A percentile compares a stretch with the other conserved stretches of the same genome.
These are phyloP conservation scores for Apotomis capreana DNA, from an alignment of 2,888 invertebrate species.

Conservation along the genomic window DNA sequence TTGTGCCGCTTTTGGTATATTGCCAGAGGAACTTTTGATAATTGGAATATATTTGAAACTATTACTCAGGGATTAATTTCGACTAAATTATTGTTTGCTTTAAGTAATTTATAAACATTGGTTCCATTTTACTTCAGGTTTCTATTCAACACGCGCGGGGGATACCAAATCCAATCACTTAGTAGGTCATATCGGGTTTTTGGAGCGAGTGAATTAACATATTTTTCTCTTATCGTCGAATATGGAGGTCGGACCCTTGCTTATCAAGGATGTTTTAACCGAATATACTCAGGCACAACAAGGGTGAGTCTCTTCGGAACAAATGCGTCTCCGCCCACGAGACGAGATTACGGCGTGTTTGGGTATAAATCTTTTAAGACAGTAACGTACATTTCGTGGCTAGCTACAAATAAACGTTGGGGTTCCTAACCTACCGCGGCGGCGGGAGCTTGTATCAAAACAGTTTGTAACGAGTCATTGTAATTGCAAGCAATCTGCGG, in stretches of 20 bases:
- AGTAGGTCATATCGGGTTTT: constrained; percentile 79
- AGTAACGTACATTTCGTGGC: constrained; percentile 74
- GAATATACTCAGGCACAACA: constrained; percentile 67
- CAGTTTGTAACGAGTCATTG: constrained; percentile 50
- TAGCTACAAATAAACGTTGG: constrained; percentile 72
- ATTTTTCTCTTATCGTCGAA: constrained; percentile 79
- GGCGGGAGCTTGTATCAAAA: constrained; percentile 53
- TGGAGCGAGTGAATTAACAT: constrained; percentile 78
- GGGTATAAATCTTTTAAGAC: constrained; percentile 77
- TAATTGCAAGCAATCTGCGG: constrained; percentile 19
- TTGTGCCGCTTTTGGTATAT: background rate
- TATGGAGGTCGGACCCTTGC: constrained; percentile 71
- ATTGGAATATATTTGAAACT: constrained; percentile 22
- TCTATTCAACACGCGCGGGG: constrained; percentile 77
- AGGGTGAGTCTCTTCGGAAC: constrained; percentile 65
- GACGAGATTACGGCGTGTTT: constrained; percentile 78
- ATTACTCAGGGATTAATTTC: constrained; percentile 5
- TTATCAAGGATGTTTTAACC: constrained; percentile 77
- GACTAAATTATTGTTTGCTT: constrained; percentile 44
- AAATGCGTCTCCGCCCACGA: constrained; percentile 78
- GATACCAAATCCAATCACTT: constrained; percentile 80
- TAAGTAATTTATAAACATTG: constrained; percentile 79
- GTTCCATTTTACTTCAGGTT: constrained; percentile 63
- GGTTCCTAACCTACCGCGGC: constrained; percentile 57
- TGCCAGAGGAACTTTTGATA: constrained; percentile 10